A percentile compares a stretch with the other conserved stretches of the same genome.
phyloP scores from a whole-genome alignment of 2,113 vertebrate genomes.

The Onychostruthus taczanowskii region DNA sequence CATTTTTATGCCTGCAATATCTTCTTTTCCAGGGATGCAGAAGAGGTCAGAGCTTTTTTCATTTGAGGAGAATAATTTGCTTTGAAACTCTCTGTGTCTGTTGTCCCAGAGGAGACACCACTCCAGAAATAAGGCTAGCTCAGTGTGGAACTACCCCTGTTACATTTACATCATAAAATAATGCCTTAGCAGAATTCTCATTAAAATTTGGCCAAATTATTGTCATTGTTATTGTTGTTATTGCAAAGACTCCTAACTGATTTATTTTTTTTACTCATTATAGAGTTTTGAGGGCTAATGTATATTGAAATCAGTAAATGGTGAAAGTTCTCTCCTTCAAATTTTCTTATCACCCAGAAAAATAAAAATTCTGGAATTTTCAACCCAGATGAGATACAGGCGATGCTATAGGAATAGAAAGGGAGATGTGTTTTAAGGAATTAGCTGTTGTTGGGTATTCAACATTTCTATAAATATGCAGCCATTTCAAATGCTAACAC shows the following conservation, averaged over 20 bases:
- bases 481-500: not conserved
- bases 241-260: not conserved
- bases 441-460: not conserved
- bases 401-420: not conserved
- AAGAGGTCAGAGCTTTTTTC: not conserved
- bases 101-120: not conserved
- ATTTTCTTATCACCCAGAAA: not conserved
- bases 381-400: not conserved
- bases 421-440: not conserved
- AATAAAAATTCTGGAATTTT: not conserved
- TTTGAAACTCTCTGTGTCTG: not conserved
- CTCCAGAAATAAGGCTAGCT: not conserved
- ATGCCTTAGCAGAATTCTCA: not conserved
- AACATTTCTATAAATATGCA: not conserved
- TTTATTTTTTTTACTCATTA: not conserved
- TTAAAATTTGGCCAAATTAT: not conserved
- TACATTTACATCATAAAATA: not conserved
- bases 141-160: not conserved
- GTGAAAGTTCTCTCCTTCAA: not conserved
- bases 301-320: not conserved
- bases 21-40: not conserved
- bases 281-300: not conserved
- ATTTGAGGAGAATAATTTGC: not conserved
- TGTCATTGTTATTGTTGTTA: accelerated
- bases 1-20: not conserved